Conservation (phyloP, 2,113 vertebrate genomes). For the Scomber japonicus region DNA sequence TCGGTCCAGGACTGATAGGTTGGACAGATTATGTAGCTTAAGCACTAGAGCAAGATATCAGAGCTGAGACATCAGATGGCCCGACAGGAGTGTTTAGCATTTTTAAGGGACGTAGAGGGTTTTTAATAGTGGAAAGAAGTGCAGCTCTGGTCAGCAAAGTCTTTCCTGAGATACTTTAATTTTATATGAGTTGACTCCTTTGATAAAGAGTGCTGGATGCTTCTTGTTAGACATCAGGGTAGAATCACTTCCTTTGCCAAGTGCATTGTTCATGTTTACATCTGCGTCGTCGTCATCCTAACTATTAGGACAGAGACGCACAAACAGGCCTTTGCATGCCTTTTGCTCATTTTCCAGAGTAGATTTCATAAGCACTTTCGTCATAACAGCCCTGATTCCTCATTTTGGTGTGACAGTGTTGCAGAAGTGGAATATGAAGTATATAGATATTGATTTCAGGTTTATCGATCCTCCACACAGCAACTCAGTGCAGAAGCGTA, state of each 20-base stretch:
- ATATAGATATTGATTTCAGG: no score
- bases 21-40: slow-evolving; percentile 18
- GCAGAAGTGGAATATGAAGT: no score
- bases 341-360: background rate
- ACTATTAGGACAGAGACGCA: background rate
- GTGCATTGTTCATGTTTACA: background rate
- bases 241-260: background rate
- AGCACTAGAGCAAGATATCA: background rate
- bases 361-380: background rate
- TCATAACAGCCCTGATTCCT: background rate
- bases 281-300: background rate
- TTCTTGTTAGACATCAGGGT: background rate
- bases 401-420: no score
- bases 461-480: no score
- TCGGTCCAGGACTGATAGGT: slow-evolving; percentile 19
- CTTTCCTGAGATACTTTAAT: background rate
- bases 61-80: background rate
- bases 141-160: background rate
- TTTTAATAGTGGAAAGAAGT: background rate
- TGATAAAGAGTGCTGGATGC: background rate
- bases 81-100: background rate
- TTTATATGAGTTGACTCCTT: no score
- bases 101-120: background rate
- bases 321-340: background rate
- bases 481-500: no score